Conservation (phyloP, 1,140 invertebrate species). For the Pomacea maculata region DNA sequence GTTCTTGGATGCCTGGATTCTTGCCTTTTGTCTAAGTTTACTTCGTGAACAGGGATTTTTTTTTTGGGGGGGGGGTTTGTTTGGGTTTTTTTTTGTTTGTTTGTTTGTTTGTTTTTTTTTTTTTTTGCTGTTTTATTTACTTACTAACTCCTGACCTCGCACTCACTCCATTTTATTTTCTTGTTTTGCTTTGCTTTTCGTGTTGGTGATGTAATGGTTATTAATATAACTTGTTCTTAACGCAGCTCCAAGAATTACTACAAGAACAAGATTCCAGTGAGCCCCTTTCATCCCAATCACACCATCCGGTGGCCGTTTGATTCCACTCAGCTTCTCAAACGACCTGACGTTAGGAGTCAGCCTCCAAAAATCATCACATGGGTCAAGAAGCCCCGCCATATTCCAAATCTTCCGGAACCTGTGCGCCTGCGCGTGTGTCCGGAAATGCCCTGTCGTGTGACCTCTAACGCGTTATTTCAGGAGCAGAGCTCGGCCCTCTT, state of each 20-base stretch:
- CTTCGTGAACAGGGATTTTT: too few relatives aligned
- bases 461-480: background rate
- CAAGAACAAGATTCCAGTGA: background rate
- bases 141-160: too few relatives aligned
- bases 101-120: background rate
- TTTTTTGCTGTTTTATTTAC: background rate
- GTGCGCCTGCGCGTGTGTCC: constrained; percentile 22
- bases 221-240: too few relatives aligned
- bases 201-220: too few relatives aligned
- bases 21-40: too few relatives aligned
- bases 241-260: constrained; percentile 6
- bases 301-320: constrained; percentile 8
- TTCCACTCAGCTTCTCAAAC: background rate
- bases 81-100: too few relatives aligned
- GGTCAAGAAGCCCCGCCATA: constrained; percentile 7
- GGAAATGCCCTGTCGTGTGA: constrained; percentile 18
- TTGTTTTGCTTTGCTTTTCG: too few relatives aligned
- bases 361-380: constrained; percentile 17
- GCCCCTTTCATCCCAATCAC: constrained; percentile 9
- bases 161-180: too few relatives aligned
- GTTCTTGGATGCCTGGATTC: too few relatives aligned
- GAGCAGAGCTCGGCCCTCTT: background rate
- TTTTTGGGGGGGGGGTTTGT: too few relatives aligned
- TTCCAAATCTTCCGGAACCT: constrained; percentile 10
- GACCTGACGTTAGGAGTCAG: background rate